Evolutionary conservation across 2,797 vertebrate genomes (phyloP).

Genomic region (Galagoides demidoff): DNA sequence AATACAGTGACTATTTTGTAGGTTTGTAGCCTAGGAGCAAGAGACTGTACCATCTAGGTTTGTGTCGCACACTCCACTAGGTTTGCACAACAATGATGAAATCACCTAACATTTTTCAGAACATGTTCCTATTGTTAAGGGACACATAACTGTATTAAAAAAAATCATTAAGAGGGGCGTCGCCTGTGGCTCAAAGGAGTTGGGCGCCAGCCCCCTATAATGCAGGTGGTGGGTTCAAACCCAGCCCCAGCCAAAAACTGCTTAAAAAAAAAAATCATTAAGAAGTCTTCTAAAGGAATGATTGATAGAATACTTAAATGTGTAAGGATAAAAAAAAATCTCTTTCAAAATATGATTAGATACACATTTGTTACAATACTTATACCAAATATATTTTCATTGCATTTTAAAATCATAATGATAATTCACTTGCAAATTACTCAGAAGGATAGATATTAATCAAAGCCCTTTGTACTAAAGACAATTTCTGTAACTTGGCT

Average conservation of each 20-base stretch:
- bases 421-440: constrained; percentile 29
- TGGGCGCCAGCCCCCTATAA: no score
- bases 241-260: no score
- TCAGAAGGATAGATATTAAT: background rate
- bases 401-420: constrained; percentile 22
- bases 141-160: background rate
- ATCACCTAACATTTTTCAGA: background rate
- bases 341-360: background rate
- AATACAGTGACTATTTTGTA: background rate
- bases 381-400: constrained; percentile 9
- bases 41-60: background rate
- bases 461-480: constrained; percentile 29
- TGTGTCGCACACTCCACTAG: background rate
- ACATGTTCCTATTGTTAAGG: background rate
- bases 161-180: background rate
- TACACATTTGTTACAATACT: background rate
- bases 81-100: background rate
- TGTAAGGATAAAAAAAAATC: background rate
- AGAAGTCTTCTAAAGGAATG: constrained; percentile 24
- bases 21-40: background rate
- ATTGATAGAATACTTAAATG: background rate
- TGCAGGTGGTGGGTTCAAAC: no score
- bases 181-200: no score
- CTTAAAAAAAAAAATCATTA: constrained; percentile 9
- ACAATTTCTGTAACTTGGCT: background rate